Percentiles rank a stretch among this genome's conserved stretches.
These are phyloP conservation scores for Mercenaria mercenaria DNA, from an alignment of 1,140 invertebrate genomes.

Conservation along the genomic window DNA sequence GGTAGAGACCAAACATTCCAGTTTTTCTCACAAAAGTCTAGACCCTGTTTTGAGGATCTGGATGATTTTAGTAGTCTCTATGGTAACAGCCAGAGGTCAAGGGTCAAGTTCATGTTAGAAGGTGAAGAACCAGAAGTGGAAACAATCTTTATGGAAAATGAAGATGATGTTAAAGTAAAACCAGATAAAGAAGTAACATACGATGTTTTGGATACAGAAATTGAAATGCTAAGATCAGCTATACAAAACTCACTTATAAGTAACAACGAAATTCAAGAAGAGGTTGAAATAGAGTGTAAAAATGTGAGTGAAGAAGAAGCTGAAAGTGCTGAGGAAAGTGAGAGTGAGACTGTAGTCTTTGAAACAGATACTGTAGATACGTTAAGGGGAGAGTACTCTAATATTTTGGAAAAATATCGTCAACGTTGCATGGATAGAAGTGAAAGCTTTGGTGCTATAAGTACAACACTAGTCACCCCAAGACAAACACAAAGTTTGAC, in stretches of 20 bases:
- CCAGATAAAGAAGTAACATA: slow-evolving; percentile 36
- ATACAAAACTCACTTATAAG: slow-evolving; percentile 34
- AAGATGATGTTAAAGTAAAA: slow-evolving; percentile 35
- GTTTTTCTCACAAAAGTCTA: slow-evolving; percentile 18
- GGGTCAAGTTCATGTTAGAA: slow-evolving; percentile 56
- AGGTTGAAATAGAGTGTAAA: not conserved
- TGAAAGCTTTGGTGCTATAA: slow-evolving; percentile 55
- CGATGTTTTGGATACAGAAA: slow-evolving; percentile 56
- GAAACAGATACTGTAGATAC: slow-evolving; percentile 32
- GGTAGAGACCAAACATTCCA: slow-evolving; percentile 16
- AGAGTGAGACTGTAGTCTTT: not conserved
- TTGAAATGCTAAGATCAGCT: slow-evolving; percentile 19
- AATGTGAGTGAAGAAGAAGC: not conserved
- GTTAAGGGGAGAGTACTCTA: slow-evolving; percentile 57
- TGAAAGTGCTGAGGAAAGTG: slow-evolving; percentile 13
- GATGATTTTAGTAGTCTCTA: slow-evolving; percentile 19
- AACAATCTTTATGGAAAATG: slow-evolving; percentile 58
- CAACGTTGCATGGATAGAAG: slow-evolving; percentile 54
- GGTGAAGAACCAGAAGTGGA: slow-evolving; percentile 49
- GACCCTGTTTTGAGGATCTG: slow-evolving; percentile 25
- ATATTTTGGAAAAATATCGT: slow-evolving; percentile 49
- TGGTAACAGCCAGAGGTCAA: slow-evolving; percentile 45
- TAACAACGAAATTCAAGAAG: not conserved
- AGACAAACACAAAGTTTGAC: slow-evolving; percentile 1
- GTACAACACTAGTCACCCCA: slow-evolving; percentile 44